These are phyloP conservation scores for Bombus superbus DNA, from an alignment of 1,140 invertebrate genomes.

Conservation along the genomic window DNA sequence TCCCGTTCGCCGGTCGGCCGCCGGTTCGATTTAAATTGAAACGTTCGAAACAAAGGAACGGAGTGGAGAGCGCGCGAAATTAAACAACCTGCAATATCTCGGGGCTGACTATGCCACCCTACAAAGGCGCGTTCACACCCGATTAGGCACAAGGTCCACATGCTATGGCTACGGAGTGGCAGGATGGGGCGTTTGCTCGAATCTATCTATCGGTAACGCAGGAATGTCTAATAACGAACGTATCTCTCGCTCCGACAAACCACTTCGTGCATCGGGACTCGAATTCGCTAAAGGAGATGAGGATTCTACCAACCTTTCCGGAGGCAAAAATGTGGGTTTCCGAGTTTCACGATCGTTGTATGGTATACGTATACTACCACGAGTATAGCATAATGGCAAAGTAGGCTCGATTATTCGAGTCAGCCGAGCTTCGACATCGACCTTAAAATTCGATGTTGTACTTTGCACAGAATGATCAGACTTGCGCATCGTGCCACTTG, in stretches of 20 bases:
- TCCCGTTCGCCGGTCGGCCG: background rate
- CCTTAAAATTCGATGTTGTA: background rate
- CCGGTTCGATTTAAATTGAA: constrained; percentile 69
- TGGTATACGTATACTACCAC: background rate
- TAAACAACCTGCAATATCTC: constrained; percentile 78
- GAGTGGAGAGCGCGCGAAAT: constrained; percentile 68
- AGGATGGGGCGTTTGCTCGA: constrained; percentile 41
- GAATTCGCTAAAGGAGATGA: constrained; percentile 30
- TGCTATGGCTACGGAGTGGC: constrained; percentile 36
- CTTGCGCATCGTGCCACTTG: too few relatives aligned
- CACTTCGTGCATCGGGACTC: constrained; percentile 33
- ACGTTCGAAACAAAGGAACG: constrained; percentile 76
- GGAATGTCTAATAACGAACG: constrained; percentile 79
- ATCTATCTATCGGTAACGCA: constrained; percentile 65
- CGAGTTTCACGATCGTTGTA: background rate
- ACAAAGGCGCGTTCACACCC: constrained; percentile 80
- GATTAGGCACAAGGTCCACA: constrained; percentile 74
- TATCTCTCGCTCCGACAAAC: constrained; percentile 41
- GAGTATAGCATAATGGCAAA: background rate
- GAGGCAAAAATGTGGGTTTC: constrained; percentile 29
- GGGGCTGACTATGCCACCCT: constrained; percentile 54
- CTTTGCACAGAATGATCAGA: background rate
- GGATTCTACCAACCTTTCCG: background rate
- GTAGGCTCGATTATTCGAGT: background rate
- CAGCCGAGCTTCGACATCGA: background rate